Base-by-base conservation (phyloP, 1,140 invertebrate species). In the Drosophila pandora region DNA sequence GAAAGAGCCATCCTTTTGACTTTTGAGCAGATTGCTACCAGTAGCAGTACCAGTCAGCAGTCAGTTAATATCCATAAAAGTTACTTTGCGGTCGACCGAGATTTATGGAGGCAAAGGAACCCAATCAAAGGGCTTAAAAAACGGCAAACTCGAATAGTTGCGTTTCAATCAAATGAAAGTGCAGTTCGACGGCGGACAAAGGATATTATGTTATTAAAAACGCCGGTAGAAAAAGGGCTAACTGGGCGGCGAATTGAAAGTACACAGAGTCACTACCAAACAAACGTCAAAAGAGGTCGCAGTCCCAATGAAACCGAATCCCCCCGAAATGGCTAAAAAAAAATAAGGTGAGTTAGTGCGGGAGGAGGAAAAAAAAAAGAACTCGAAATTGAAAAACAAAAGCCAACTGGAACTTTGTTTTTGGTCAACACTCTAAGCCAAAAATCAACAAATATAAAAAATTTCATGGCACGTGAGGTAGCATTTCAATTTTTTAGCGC, bases 371-470 rank as follows among this genome's bases (percentile, higher is more conserved):
- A 56, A 71, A 71, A 71, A 81, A 80, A 78, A 45, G 2, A 45
- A 57, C 25, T 41, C 58, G 52, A 82, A 85, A 85, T 85, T 87
- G 82, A 87, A 85, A 85, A 85, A 85, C 78, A 81, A 85, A 87
- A 87, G 82, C 78, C 73, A 81, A 87, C 73, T 70, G 74, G 64
- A 83, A 85, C 83, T 85, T 87, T 87, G 78, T 88, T 89, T 87
- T 88, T 82, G 83, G 83, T 88, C 83, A 88, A 88, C 84, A 88
- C 83, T 88, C 83, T 88, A 88, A 88, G 84, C 83, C 84, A 89
- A 88, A 88, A 88, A 88, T 88, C 84, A 88, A 88, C 83, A 88
- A 88, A 89, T 83, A 81, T 81, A 85, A 85, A 85, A 85, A 85
- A 81, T 80, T 85, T 72, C 39, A 32, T 48, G 70, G 82, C 82